Evolutionary conservation across 2,888 invertebrate genomes (phyloP), one percentile per base, ranked within the genome.

Genomic region (Sinhomidia bicolor): DNA sequence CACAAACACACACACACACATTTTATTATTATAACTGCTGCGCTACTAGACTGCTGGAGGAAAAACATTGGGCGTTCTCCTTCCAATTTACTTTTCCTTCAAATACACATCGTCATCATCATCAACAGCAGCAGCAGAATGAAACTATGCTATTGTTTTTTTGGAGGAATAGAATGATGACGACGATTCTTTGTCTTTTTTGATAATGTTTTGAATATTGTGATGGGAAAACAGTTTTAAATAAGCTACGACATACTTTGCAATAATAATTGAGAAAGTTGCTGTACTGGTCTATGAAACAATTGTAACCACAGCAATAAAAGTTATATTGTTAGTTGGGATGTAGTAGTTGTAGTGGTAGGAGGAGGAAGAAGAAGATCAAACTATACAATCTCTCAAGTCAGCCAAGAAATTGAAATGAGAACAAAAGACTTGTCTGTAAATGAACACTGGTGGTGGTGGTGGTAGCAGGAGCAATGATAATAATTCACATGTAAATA

Each of bases 21-120:
- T n/a, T n/a, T n/a, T n/a, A n/a, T 68, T 41, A 44, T 81, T 60
- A 80, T 41, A 41, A 44, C 65, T 47, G 47, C 74, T 26, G 32
- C 32, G 41, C 20, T n/a, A n/a, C n/a, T n/a, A n/a, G n/a, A n/a
- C n/a, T n/a, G n/a, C n/a, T n/a, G n/a, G n/a, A n/a, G n/a, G n/a
- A n/a, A 32, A 68, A 74, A 83, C 83, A 74, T 60, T 82, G 17
- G 17, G 14, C 74, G 65, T 32, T 32, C n/a, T 32, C 65, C n/a
- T 29, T 71, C 41, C 68, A 71, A 71, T 71, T 71, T 71, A 20
- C 62, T 41, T 41, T 71, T 41, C 41, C 68, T 71, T 71, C 17
- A 4, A 47, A 44, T 20, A 20, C 41, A 71, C 36, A 36, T 71
- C 36, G 41, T n/a, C n/a, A 71, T 20, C 20, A 36, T 41, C 68